These are phyloP conservation scores for Brachypodius melanocephalos DNA, from an alignment of 2,113 vertebrate genomes.

Conservation along the genomic window DNA sequence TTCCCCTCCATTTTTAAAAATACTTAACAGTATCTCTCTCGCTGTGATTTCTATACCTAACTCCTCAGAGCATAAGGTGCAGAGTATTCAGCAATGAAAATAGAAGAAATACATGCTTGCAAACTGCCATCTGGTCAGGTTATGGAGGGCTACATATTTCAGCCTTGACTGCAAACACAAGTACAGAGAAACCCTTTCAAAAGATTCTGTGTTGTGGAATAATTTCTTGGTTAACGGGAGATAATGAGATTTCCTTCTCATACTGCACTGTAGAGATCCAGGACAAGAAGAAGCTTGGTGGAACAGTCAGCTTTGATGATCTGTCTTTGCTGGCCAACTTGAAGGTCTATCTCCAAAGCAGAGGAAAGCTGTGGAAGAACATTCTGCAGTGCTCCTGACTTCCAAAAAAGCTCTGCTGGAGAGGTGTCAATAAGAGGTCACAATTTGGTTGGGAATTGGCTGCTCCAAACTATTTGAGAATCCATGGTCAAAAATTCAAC, in stretches of 20 bases:
- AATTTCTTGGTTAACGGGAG: background rate
- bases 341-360: background rate
- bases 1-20: background rate
- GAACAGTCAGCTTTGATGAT: background rate
- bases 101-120: constrained; percentile 50
- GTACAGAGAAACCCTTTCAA: constrained; percentile 30
- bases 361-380: background rate
- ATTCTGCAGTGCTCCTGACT: background rate
- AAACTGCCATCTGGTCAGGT: constrained; percentile 69
- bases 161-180: constrained; percentile 56
- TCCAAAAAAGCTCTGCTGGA: background rate
- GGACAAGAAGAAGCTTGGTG: background rate
- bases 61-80: constrained; percentile 56
- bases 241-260: background rate
- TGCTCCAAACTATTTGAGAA: background rate
- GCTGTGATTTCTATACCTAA: constrained; percentile 52
- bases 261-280: background rate
- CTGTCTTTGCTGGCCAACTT: background rate
- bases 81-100: constrained; percentile 58
- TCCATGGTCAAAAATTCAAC: background rate
- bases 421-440: background rate
- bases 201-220: background rate
- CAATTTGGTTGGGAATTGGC: background rate
- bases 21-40: constrained; percentile 25
- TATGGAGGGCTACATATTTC: constrained; percentile 56